phyloP scores from a whole-genome alignment of 2,113 vertebrate species.

The Pseudonaja textilis region DNA sequence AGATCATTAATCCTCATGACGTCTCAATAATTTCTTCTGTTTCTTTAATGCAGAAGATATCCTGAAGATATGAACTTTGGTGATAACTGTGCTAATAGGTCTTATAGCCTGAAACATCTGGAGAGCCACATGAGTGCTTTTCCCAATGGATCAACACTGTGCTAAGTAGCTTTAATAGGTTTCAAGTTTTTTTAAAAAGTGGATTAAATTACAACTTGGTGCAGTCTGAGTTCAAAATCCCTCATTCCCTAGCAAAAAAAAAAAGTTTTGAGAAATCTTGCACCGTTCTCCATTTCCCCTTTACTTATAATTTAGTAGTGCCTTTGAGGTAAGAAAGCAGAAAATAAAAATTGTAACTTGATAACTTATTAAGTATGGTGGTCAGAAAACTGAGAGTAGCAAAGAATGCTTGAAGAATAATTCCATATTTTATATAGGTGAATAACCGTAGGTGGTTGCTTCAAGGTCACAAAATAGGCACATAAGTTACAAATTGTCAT shows the following conservation, averaged over 20 bases:
- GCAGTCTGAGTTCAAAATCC: neutral
- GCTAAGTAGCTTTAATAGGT: neutral
- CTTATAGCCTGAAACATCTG: neutral
- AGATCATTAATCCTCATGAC: neutral
- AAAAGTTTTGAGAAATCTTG: neutral
- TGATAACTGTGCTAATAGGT: neutral
- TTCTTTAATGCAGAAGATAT: neutral
- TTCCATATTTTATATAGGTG: neutral
- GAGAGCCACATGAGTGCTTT: neutral
- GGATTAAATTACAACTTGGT: neutral
- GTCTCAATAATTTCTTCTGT: neutral
- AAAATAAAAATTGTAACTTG: neutral
- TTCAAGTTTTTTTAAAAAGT: neutral
- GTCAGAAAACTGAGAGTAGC: neutral
- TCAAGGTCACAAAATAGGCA: neutral
- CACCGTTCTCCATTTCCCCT: neutral
- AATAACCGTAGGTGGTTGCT: neutral
- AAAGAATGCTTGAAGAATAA: neutral
- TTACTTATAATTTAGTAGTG: conserved; percentile 2
- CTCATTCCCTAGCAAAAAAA: neutral
- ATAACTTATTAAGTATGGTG: neutral
- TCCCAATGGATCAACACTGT: neutral
- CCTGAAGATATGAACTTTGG: neutral
- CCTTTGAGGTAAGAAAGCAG: neutral
- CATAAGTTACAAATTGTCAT: neutral